Base-by-base conservation (phyloP, 2,888 invertebrate genomes). In the Tetheella fluctuosa region DNA sequence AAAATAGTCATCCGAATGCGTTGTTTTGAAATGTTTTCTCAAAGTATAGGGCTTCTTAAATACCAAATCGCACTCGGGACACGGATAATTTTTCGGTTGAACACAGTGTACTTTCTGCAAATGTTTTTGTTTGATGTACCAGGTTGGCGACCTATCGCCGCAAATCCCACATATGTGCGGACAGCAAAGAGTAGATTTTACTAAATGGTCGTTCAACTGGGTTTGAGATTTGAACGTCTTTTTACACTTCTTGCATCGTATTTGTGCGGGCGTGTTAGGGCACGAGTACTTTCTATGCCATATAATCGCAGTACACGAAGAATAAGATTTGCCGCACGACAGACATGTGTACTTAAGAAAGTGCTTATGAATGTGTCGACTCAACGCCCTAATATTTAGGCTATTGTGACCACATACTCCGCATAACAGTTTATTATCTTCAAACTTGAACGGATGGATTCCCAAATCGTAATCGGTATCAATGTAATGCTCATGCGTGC, bases 341-440 rank as follows among this genome's bases (percentile, higher is more conserved):
- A 81, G 83, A 52, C 85, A 86, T 0, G 81, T 81, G 61, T 73
- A 79, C 52, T 81, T 83, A 5, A 68, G 64, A 55, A 71, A 84
- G 68, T 86, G 86, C 0, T 73, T 71, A 34, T 81, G 77, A 57
- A 80, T 81, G 59, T 86, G 86, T 20, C 78, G 76, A 55, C 81
- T 84, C 12, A 85, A 63, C 12, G 72, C 69, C 0, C 80, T 76
- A 15, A 86, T 64, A 34, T 76, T 76, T 0, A 77, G 68, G 61
- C 79, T 83, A 59, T 80, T 81, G 3, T 59, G 61, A 13, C 73
- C 73, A 62, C 85, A 86, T 10, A 81, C 59, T 0, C 70, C 70
- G 55, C 85, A 86, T 12, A 64, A 63, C n/a, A 77, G 69, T 53
- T 66, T 71, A 15, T 77, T 74, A 23, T 76, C 75, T 12, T 67